Evolutionary conservation across 1,140 invertebrate genomes (phyloP), one percentile per base, ranked within the genome.

Genomic region (Aphidius gifuensis): DNA sequence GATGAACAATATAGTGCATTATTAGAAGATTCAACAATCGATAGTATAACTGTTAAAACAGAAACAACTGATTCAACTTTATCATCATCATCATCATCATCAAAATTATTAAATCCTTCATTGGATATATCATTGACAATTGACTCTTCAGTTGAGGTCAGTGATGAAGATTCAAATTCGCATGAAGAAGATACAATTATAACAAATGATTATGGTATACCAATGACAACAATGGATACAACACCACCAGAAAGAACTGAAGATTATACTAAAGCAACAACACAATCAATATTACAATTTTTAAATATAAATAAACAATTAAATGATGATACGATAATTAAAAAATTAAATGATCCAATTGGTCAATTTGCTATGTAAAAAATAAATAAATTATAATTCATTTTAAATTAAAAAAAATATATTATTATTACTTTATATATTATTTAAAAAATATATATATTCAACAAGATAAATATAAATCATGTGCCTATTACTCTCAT

Each of bases 231-330:
- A 5, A 71, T 70, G 68, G 69, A 71, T 54, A 72, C 69, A 4
- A 70, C 69, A 56, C 67, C 73, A 44, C 71, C 68, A 1, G 71
- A 69, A 55, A 67, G 70, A 60, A 74, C 69, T 46, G 71, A 72
- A 64, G 69, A 71, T 57, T 71, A 70, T 56, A 68, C 68, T 51
- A 71, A 67, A 47, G 65, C 68, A 47, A 69, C 71, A 53, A 74
- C 71, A 59, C 66, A 69, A 69, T 69, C 71, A 64, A 67, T 68
- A 62, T 46, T 68, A 23, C 61, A 64, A 23, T 65, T 56, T 50
- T 61, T 64, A 44, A 60, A 69, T 58, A 43, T 64, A 60, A 64
- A 61, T 54, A 60, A 65, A 62, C 51, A 65, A 8, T 53, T 65
- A 59, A 23, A 65, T 64, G 61, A 66, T 56, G 64, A 70, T 60